Base-by-base conservation (phyloP, 2,113 vertebrate genomes). In the Campylomormyrus tamandua region DNA sequence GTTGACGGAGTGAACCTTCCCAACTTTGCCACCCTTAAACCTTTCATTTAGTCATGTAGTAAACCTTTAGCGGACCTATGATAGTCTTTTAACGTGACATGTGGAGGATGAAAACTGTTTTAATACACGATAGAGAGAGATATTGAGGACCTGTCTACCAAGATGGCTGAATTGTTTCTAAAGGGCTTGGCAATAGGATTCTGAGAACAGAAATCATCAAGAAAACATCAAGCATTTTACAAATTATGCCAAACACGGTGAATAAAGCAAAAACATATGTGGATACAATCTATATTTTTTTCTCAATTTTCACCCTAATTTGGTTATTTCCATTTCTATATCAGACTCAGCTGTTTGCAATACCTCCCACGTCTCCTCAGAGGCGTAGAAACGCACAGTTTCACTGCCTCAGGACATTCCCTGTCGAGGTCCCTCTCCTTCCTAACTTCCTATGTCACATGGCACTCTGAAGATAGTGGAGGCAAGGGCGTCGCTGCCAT, bases 321-420 rank as follows among this genome's bases (percentile, higher is more conserved):
- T 84, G 83, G 39, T 84, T 48, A 84, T 84, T 84, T 84, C 83
- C 83, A 84, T 19, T 48, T 84, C 42, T 84, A 17, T 84, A 84
- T 84, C 83, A n/a, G 83, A 84, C 83, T 84, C 83, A 84, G 83
- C 83, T 84, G 83, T 84, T 48, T 45, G 2, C 83, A 13, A 5
- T 48, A 48, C 83, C 83, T 21, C 83, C 83, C 83, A 84, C 45
- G 45, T 80, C 70, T 77, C 5, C 70, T 39, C 31, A 39, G 35
- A 77, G 27, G 70, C 21, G 1, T 7, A 19, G 15, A 39, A 45
- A 7, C 39, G 42, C 39, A 45, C 77, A 24, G 3, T 15, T 83
- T n/a, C 39, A 15, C 15, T 46, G 80, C 83, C 48, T 9, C 7
- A 11, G 83, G 21, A 84, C 17, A 19, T 24, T 48, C 83, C 83